Base-by-base conservation (phyloP, 23 tunicate species). In the Halocynthia roretzi region DNA sequence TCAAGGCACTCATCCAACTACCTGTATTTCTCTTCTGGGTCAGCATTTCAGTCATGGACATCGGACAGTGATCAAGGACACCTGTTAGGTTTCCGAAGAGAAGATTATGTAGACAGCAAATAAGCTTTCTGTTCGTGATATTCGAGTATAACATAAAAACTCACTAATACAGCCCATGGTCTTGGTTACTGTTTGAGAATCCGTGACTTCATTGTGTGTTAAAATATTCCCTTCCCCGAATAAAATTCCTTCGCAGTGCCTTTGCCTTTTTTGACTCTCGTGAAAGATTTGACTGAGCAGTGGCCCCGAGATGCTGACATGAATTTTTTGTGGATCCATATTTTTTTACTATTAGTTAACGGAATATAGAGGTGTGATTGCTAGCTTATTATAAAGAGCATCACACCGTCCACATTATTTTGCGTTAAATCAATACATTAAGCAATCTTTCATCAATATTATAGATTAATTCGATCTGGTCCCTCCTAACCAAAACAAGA, bases 251-350 rank as follows among this genome's bases (percentile, higher is more conserved):
- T 64, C 78, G 63, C 78, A 74, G 63, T 54, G 19, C 8, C 78
- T 64, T 53, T 54, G 21, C 10, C 56, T 19, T 53, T 54, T 50
- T 1, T 74, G 22, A 8, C 17, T 10, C 56, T 74, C 64, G 56
- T 74, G 78, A 8, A 74, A 54, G 31, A 74, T 53, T 44, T 74
- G 55, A 11, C 78, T 53, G 20, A 74, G 56, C 21, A 74, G 21
- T 15, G 78, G 78, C 56, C 78, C 78, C 8, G 78, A 56, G 8
- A 74, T 54, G n/a, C 56, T 54, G 64, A 74, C 12, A 56, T n/a
- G n/a, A 0, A 74, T n/a, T 54, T 15, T 50, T 15, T 12, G 56
- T 14, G 55, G 62, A 19, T 53, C 62, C 78, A 74, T 74, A 31
- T 31, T 31, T 31, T 31, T 31, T 31, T 31, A 31, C 44, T 4